Conservation (phyloP, 2,797 vertebrate species). For the Chromis chromis region DNA sequence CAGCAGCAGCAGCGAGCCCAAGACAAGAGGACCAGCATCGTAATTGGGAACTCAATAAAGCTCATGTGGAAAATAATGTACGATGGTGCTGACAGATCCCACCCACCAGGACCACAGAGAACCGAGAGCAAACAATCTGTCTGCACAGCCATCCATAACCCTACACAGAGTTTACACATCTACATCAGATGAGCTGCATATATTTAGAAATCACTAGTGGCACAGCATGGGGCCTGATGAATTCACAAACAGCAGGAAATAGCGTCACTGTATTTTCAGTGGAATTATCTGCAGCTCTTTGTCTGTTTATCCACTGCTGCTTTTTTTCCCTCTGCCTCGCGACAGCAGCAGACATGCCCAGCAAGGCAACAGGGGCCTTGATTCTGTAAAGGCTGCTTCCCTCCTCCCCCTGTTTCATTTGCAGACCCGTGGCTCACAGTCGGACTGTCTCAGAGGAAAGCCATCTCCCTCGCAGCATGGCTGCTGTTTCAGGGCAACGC, state of each 20-base stretch:
- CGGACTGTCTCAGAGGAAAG: conserved; percentile 83
- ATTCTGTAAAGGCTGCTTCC: conserved; percentile 70
- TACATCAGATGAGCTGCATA: conserved; percentile 76
- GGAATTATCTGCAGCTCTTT: conserved; percentile 77
- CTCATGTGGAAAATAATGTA: conserved; percentile 69
- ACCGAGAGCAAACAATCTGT: conserved; percentile 75
- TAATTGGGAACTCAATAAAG: conserved; percentile 79
- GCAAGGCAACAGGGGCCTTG: conserved; percentile 67
- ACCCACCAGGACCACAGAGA: conserved; percentile 63
- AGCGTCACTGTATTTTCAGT: conserved; percentile 59
- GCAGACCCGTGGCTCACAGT: conserved; percentile 78
- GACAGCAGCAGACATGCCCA: conserved; percentile 70
- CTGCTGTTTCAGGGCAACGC: conserved; percentile 74
- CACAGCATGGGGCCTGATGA: conserved; percentile 69
- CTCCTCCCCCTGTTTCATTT: conserved; percentile 76
- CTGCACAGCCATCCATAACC: conserved; percentile 71
- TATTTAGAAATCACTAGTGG: conserved; percentile 77
- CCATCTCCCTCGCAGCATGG: conserved; percentile 86
- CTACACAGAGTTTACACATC: conserved; percentile 71
- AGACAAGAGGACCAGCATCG: conserved; percentile 66
- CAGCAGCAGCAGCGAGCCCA: conserved; percentile 55
- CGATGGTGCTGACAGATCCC: conserved; percentile 61
- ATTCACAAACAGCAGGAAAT: conserved; percentile 77
- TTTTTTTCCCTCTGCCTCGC: conserved; percentile 38
- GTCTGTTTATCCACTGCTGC: conserved; percentile 72